These are phyloP conservation scores for Meloe dianella DNA, from an alignment of 2,888 invertebrate species.

Conservation along the genomic window DNA sequence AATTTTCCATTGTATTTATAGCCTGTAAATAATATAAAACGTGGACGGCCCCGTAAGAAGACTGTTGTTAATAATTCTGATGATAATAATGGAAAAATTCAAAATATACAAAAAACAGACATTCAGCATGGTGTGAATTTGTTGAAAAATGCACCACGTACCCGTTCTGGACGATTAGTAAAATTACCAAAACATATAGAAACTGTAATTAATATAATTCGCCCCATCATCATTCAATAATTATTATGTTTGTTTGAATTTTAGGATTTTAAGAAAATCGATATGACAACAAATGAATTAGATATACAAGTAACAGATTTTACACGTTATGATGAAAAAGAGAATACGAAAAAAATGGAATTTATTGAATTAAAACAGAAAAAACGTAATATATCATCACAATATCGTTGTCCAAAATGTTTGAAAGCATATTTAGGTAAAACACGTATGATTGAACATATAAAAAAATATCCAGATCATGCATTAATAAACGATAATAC, in stretches of 20 bases:
- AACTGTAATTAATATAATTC: conserved; percentile 36
- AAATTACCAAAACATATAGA: conserved; percentile 53
- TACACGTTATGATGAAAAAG: conserved; percentile 44
- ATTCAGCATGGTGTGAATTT: conserved; percentile 26
- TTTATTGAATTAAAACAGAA: conserved; percentile 37
- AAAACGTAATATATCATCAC: conserved; percentile 60
- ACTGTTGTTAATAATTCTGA: conserved; percentile 28
- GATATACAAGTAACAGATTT: conserved; percentile 49
- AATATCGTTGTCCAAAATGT: conserved; percentile 69
- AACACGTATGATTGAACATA: conserved; percentile 67
- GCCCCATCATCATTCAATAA: conserved; percentile 5
- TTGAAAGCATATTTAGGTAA: conserved; percentile 69
- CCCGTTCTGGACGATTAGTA: conserved; percentile 53
- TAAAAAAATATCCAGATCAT: conserved; percentile 68
- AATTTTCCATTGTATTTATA: conserved; percentile 31
- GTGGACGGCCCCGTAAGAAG: conserved; percentile 50
- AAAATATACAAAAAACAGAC: neutral
- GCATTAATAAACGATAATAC: conserved; percentile 47
- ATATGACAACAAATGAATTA: conserved; percentile 41
- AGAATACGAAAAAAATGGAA: conserved; percentile 22
- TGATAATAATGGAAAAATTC: neutral
- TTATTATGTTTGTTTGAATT: conserved; percentile 23
- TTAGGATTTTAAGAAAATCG: conserved; percentile 52
- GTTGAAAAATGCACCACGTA: conserved; percentile 32
- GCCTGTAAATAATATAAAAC: conserved; percentile 40